Percentiles rank a stretch among this genome's conserved stretches.
Conservation (phyloP, 2,113 vertebrate genomes). For the Alces alces region DNA sequence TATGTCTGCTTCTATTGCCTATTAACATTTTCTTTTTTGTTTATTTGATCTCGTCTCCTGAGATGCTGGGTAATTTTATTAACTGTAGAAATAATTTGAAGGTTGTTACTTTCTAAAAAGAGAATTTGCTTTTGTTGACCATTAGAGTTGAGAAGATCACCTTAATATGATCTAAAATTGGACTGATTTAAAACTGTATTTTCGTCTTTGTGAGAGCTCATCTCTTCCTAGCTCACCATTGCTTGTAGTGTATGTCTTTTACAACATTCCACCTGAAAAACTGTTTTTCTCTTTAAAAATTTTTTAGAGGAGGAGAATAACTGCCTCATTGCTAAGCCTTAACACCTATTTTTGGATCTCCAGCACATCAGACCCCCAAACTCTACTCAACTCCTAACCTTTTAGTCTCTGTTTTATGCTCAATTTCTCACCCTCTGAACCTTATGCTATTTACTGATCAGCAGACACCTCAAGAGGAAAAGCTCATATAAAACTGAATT, state of each 20-base stretch:
- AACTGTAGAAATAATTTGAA: not conserved
- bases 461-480: not conserved
- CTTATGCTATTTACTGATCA: not conserved
- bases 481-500: not conserved
- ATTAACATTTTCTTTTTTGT: not conserved
- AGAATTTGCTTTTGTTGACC: not conserved
- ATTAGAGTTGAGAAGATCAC: not conserved
- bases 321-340: not conserved
- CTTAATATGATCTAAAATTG: not conserved
- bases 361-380: not conserved
- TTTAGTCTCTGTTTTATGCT: not conserved
- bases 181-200: not conserved
- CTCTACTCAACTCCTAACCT: not conserved
- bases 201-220: not conserved
- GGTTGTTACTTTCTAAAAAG: not conserved
- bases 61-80: not conserved
- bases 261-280: not conserved
- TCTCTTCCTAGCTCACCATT: not conserved
- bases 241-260: not conserved
- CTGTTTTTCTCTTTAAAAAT: not conserved
- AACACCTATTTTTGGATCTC: not conserved
- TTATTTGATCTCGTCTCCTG: not conserved
- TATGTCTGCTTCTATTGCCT: not conserved
- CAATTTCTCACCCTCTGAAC: not conserved
- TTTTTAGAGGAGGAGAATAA: not conserved